Base-by-base conservation (phyloP, 2,113 vertebrate species). In the Dipodomys ordii region DNA sequence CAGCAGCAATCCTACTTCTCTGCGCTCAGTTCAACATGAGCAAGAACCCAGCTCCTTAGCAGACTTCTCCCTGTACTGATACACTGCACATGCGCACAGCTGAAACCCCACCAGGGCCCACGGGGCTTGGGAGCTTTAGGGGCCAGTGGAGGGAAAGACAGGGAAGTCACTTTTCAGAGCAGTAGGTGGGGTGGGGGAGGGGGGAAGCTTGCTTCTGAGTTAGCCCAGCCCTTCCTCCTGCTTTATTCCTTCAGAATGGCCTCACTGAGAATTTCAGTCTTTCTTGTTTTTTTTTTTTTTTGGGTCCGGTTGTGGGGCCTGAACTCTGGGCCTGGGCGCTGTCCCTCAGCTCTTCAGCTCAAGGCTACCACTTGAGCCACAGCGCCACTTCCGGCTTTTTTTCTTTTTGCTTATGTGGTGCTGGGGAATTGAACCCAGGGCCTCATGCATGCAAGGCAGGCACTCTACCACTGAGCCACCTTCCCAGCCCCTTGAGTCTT, bases 141-240 rank as follows among this genome's bases (percentile, higher is more conserved):
- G 62, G 8, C 1, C 4, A 1, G 2, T 0, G n/a, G 25, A n/a
- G 10, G 13, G 69, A 23, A 64, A 22, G 25, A 53, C 32, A 30
- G 67, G 44, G 22, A 32, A 62, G 28, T 27, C 18, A n/a, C 27
- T 81, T n/a, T 69, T 15, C 15, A 0, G 57, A 67, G 64, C 32
- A 6, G 2, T 6, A 15, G 0, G 28, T 0, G 3, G 20, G 39
- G 12, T 7, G 25, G 49, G 49, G 49, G 35, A 39, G 39, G 39
- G 39, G 39, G 39, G 39, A 39, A 27, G 46, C 39, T 65, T 0
- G 0, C 5, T 25, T 39, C 91, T 79, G 27, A 32, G 49, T 25
- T 2, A 49, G 35, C 13, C 9, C 3, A 12, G n/a, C 28, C 30
- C 73, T 39, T 15, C 6, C 28, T 46, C 32, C 2, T 3, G 2